Base-by-base conservation (phyloP, 2,797 vertebrate genomes). In the Loris lydekkerianus region DNA sequence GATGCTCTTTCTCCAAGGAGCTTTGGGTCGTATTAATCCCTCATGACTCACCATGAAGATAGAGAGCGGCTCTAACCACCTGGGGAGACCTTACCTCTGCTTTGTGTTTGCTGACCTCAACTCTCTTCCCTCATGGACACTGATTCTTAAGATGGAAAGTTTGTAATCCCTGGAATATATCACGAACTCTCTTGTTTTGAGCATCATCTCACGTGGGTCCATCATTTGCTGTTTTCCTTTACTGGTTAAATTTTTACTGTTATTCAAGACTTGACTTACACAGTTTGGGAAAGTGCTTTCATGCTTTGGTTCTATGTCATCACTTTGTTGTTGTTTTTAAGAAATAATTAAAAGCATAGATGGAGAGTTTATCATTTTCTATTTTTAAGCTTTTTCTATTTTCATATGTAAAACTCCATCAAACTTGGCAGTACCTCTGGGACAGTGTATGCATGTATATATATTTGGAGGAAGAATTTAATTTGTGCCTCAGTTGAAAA, bases 1-100 rank as follows among this genome's bases (percentile, higher is more conserved):
- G 81, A 89, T 83, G n/a, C 46, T 92, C 56, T 93, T 95, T 96
- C 40, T 96, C 43, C 65, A 90, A 91, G 63, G 17, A 90, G 37
- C 94, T 37, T 88, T 60, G 65, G 56, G 86, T 85, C 1, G 0
- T 27, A 43, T 61, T 82, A 82, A 83, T 85, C 18, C 37, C 56
- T 75, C 20, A 18, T 91, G 73, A 27, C n/a, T 89, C 82, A 56
- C 29, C 2, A n/a, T n/a, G 56, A 93, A 82, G 29, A 37, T 75
- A 20, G 25, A 70, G 86, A 88, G 67, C 11, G 34, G 63, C 49
- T 69, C 46, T 18, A 87, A 10, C 17, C 7, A 37, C 25, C 72
- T 92, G 89, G 73, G 77, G 94, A 86, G 53, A 49, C 46, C 40
- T 56, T 31, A 70, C 4, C 69, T 18, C 1, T 17, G 34, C 67